Base-by-base conservation (phyloP, 1,140 invertebrate genomes). In the Drosophila bipectinata region DNA sequence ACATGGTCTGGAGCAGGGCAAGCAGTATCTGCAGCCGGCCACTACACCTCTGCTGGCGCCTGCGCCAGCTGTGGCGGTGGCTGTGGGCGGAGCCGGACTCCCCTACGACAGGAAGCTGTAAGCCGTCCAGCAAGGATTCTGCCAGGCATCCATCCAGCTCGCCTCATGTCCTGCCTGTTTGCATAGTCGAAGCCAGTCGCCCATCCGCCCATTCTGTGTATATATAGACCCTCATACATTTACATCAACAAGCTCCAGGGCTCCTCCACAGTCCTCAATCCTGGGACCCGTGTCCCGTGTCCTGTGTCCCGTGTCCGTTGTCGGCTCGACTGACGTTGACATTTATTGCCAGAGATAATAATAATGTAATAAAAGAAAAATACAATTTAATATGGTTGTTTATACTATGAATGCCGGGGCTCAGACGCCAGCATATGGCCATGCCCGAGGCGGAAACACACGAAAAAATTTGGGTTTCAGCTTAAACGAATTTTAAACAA, bases 361-460 rank as follows among this genome's bases (percentile, higher is more conserved):
- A 87, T 87, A 87, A 87, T 87, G 82, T 87, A 88, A 87, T 87
- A 87, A 87, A 88, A 81, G 79, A 82, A 83, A 88, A 83, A 89
- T 89, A 88, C 84, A 89, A 89, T 89, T 88, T 88, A 89, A 89
- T 88, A 88, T 88, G 87, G 79, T 89, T 88, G 83, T 88, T 89
- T 89, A 88, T 88, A 79, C 63, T 79, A 82, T 72, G 78, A 72
- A 60, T 68, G 72, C 56, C 37, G 26, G n/a, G 34, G 67, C 68
- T 34, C 32, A 18, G 44, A 61, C 15, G 24, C 49, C 14, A 72
- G 55, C 68, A 72, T 72, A 72, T 72, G 68, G 68, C 67, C 67
- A 34, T 53, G 63, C 63, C 63, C 2, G 14, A 14, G 24, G 64
- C 44, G 39, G n/a, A 49, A 48, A 10, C 30, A 68, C 67, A 66